Evolutionary conservation across 2,888 invertebrate genomes (phyloP), one percentile per base, ranked within the genome.

Genomic region (Timema cristinae): DNA sequence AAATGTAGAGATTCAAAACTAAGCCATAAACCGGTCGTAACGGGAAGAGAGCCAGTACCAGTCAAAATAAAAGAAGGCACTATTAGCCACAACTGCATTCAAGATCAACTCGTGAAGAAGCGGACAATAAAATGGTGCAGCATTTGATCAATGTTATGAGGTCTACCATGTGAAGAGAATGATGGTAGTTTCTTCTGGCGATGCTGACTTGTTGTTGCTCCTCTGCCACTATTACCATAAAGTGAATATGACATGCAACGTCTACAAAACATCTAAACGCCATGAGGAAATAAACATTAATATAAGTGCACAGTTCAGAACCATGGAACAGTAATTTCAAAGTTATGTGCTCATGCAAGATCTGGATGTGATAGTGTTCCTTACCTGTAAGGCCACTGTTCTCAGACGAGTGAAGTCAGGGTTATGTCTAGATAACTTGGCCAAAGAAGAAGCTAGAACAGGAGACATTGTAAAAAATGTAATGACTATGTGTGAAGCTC

Each of bases 321-420:
- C 63, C 63, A 63, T 63, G 16, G n/a, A 4, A 9, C 2, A 59
- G 32, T 59, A 59, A 15, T 13, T 59, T 59, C 13, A 6, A 5
- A 5, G 15, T 2, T 5, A 11, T 59, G 59, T 32, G 59, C 59
- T 59, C 59, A 59, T 59, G 59, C 59, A 59, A 59, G 2, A 59
- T 59, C 54, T 13, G 54, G 54, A 54, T 54, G 54, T n/a, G 54
- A 54, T 63, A 63, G 32, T 63, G 16, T 63, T 63, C 1, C 63
- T 63, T 15, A 16, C 48, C 63, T 63, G 63, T 63, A 63, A 63
- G 2, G 63, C 63, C 16, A 63, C 15, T 13, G 13, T 63, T 63
- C 63, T 63, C 63, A 63, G 63, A 63, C 63, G 16, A 63, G 63
- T 63, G 63, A 63, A 16, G 63, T 63, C 63, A 16, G 16, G 2